Evolutionary conservation across 1,140 invertebrate species (phyloP), one percentile per base, ranked within the genome.

Genomic region (Episyrphus balteatus): DNA sequence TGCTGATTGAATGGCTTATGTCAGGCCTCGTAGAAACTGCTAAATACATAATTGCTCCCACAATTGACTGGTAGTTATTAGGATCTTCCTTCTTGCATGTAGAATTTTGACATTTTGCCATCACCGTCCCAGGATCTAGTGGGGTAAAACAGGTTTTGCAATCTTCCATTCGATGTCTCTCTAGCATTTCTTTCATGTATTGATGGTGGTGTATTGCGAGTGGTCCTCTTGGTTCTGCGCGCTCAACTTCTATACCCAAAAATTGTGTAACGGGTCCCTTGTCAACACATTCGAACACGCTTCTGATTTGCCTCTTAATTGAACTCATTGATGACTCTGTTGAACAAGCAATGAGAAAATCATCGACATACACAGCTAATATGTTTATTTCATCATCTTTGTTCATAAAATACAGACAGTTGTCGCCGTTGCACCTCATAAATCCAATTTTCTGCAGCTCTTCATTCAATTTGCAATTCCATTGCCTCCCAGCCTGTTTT

Each of bases 1-100:
- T 47, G 46, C 50, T 59, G 0, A 69, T 59, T 19, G 60, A 55
- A 55, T 54, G 70, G 2, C 60, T 31, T 26, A 72, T 69, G 52
- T 72, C 70, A 21, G 68, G 70, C 31, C 70, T 40, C 6, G 67
- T 70, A 17, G 41, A 48, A 5, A 61, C 48, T 11, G 55, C 33
- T 12, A 68, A 36, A 51, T 68, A 70, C 44, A 66, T 50, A 14
- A 71, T 46, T 5, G 44, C 43, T 13, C 55, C 58, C 17, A 65
- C 39, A 2, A 55, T 14, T 31, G 55, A 19, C 30, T 51, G 51
- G 40, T 54, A 69, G 15, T 45, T 12, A 49, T 32, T 44, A 26
- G 44, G 41, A 43, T 51, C 36, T 15, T 46, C 30, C 40, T 13
- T 33, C n/a, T 15, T 14, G 32, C 41, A 46, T 8, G 43, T 42